Percentiles rank a stretch among this genome's conserved stretches.
Evolutionary conservation across 2,113 vertebrate species (phyloP).

Genomic region (Oplegnathus fasciatus): DNA sequence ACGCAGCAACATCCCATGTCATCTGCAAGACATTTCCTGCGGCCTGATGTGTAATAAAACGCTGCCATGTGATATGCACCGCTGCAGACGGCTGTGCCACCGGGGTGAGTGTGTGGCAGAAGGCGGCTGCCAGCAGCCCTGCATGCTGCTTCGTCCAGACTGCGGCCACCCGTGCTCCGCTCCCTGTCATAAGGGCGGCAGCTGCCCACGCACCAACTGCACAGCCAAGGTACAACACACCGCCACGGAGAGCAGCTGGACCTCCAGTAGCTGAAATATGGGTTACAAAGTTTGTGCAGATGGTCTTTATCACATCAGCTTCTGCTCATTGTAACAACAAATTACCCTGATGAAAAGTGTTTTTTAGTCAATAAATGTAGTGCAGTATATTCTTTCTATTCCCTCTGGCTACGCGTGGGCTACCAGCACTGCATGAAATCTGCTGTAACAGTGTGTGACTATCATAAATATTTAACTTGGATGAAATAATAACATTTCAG

Average conservation of each 20-base stretch:
- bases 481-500: constrained; percentile 33
- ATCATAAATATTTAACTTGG: constrained; percentile 33
- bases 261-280: constrained; percentile 16
- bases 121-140: constrained; percentile 92
- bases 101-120: constrained; percentile 91
- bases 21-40: constrained; percentile 97
- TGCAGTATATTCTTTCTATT: constrained; percentile 9
- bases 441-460: constrained; percentile 6
- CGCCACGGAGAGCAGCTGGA: constrained; percentile 30
- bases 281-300: constrained; percentile 45
- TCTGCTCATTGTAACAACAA: constrained; percentile 15
- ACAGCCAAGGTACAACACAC: constrained; percentile 87
- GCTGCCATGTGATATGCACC: constrained; percentile 92
- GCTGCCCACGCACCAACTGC: constrained; percentile 90
- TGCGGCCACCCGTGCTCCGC: constrained; percentile 94
- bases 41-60: constrained; percentile 91
- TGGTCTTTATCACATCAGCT: constrained; percentile 29
- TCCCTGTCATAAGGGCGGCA: constrained; percentile 89
- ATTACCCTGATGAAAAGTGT: constrained; percentile 18
- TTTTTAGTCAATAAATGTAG: constrained; percentile 17
- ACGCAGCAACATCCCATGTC: constrained; percentile 97
- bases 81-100: constrained; percentile 95
- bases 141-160: constrained; percentile 86
- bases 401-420: not conserved
- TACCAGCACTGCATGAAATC: constrained; percentile 13